Conservation (phyloP, 2,797 vertebrate genomes). For the Amblyopsis hoosieri region DNA sequence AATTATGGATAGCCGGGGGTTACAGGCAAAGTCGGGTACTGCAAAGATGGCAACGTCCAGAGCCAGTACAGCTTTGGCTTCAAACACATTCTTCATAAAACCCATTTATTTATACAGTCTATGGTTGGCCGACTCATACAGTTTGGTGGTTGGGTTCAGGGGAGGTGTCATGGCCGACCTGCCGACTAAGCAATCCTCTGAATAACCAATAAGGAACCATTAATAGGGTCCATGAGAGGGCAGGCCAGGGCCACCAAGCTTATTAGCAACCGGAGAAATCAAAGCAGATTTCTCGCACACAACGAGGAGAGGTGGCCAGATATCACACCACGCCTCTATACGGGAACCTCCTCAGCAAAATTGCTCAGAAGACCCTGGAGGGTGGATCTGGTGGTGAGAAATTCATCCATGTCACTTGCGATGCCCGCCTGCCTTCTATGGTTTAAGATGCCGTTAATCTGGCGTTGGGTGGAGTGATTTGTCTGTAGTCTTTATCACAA, state of each 20-base stretch:
- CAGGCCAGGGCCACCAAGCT: conserved; percentile 35
- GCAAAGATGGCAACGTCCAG: no score
- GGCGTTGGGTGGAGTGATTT: no score
- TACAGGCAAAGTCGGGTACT: no score
- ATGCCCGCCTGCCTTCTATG: no score
- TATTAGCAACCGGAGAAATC: conserved; percentile 53
- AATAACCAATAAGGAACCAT: conserved; percentile 58
- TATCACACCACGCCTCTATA: conserved; percentile 19
- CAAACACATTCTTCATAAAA: no score
- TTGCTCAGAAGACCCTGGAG: conserved; percentile 29
- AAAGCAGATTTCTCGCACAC: conserved; percentile 31
- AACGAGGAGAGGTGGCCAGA: conserved; percentile 25
- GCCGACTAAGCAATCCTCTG: conserved; percentile 57
- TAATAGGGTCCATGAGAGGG: conserved; percentile 63
- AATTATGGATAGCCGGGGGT: no score
- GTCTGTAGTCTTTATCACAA: no score
- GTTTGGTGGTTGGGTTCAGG: conserved; percentile 51
- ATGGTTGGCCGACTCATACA: conserved; percentile 36
- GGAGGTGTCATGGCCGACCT: conserved; percentile 57
- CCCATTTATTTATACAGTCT: no score
- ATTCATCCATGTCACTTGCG: not conserved
- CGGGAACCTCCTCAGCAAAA: conserved; percentile 23
- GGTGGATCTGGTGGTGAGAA: conserved; percentile 13
- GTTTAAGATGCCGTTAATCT: no score
- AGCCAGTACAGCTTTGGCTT: no score